phyloP scores from a whole-genome alignment of 2,888 invertebrate species.

The Mythimna lalbum region DNA sequence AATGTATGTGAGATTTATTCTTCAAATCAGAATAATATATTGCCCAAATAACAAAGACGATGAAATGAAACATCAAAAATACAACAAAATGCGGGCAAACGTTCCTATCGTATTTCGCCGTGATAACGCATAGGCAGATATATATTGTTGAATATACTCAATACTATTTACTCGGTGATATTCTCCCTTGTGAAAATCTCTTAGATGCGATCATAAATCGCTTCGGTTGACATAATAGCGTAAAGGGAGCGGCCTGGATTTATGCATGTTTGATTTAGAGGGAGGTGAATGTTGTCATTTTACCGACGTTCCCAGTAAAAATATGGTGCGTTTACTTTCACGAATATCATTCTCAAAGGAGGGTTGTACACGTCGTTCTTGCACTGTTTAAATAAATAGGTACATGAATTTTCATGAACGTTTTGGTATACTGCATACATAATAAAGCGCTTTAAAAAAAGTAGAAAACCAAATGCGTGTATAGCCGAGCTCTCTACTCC shows the following conservation, averaged over 20 bases:
- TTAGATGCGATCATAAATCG: slow-evolving; percentile 89
- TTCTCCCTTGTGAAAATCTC: slow-evolving; percentile 86
- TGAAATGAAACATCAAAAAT: slow-evolving; percentile 62
- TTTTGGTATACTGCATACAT: slow-evolving; percentile 61
- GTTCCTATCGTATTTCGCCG: slow-evolving; percentile 59
- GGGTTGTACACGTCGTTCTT: slow-evolving; percentile 60
- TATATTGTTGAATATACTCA: slow-evolving; percentile 74
- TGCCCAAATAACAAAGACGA: slow-evolving; percentile 58
- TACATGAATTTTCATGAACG: slow-evolving; percentile 65
- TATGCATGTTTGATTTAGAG: slow-evolving; percentile 88
- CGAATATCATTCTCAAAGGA: slow-evolving; percentile 72
- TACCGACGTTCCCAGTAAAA: slow-evolving; percentile 72
- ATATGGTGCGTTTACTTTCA: slow-evolving; percentile 73
- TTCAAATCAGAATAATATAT: slow-evolving; percentile 55
- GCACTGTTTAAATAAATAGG: slow-evolving; percentile 56
- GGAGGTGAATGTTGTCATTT: slow-evolving; percentile 81
- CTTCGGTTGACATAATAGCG: slow-evolving; percentile 89
- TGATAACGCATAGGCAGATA: slow-evolving; percentile 68
- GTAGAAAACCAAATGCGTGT: slow-evolving; percentile 56
- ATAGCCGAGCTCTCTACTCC: slow-evolving; percentile 63
- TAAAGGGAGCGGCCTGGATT: slow-evolving; percentile 87
- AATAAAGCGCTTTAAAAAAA: slow-evolving; percentile 61
- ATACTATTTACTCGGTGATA: slow-evolving; percentile 84
- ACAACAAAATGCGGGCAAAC: slow-evolving; percentile 57
- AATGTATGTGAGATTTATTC: slow-evolving; percentile 45